phyloP scores from a whole-genome alignment of 1,140 invertebrate genomes.

The Drosophila parabipectinata region DNA sequence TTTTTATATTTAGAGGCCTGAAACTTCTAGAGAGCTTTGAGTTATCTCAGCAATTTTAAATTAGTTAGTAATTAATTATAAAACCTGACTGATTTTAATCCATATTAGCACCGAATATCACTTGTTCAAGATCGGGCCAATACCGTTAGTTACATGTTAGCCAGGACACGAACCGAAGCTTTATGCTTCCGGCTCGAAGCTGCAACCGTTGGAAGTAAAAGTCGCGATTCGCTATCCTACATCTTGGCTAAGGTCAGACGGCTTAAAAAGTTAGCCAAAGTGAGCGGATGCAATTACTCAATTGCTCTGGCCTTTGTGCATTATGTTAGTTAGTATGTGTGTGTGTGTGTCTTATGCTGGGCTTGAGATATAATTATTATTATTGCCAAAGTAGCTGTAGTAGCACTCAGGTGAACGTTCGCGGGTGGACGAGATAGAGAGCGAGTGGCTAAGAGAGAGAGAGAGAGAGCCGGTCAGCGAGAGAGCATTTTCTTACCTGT shows the following conservation, averaged over 20 bases:
- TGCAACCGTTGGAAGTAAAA: slow-evolving; percentile 28
- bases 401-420: slow-evolving; percentile 61
- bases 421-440: slow-evolving; percentile 18
- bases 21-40: too few relatives aligned
- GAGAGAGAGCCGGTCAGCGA: slow-evolving; percentile 14
- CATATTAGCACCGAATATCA: background rate
- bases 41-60: too few relatives aligned
- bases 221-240: slow-evolving; percentile 43
- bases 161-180: slow-evolving; percentile 29
- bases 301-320: slow-evolving; percentile 57
- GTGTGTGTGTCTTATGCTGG: slow-evolving; percentile 43
- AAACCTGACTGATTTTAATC: too few relatives aligned
- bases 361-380: slow-evolving; percentile 43
- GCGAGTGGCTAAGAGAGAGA: background rate
- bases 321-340: slow-evolving; percentile 7
- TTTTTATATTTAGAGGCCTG: too few relatives aligned
- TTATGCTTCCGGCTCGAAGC: slow-evolving; percentile 28
- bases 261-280: slow-evolving; percentile 54
- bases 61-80: too few relatives aligned
- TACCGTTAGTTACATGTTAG: slow-evolving; percentile 22
- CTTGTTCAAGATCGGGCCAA: background rate
- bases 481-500: slow-evolving; percentile 45
- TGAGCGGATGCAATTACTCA: slow-evolving; percentile 72
- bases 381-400: slow-evolving; percentile 44
- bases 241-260: slow-evolving; percentile 51